Evolutionary conservation across 2,797 vertebrate genomes (phyloP).

Genomic region (Enteromius unitaeniatus): DNA sequence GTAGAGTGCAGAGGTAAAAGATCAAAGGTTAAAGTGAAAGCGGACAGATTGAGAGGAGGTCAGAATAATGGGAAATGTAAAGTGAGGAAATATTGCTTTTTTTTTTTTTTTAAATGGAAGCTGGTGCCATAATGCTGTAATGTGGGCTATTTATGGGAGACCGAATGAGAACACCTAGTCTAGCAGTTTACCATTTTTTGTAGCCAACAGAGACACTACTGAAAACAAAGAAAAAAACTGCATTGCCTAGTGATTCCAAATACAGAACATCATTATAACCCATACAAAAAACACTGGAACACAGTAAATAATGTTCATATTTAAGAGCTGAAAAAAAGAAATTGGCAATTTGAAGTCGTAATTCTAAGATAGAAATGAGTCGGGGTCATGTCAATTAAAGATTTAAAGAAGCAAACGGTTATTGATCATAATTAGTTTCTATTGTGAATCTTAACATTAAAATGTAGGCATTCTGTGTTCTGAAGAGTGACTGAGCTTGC

Average conservation of each 20-base stretch:
- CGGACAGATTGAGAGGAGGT: background rate
- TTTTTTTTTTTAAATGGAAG: background rate
- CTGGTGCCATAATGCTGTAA: slow-evolving; percentile 1
- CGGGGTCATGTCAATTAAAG: background rate
- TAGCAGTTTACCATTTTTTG: slow-evolving; percentile 23
- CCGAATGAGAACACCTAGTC: slow-evolving; percentile 4
- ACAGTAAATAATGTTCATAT: background rate
- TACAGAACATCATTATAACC: background rate
- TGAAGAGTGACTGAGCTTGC: too few relatives aligned
- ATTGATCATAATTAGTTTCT: background rate
- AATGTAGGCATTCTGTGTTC: background rate
- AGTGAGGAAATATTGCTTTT: slow-evolving; percentile 10
- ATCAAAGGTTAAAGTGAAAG: slow-evolving; percentile 35
- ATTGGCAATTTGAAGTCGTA: background rate
- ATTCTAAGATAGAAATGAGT: background rate
- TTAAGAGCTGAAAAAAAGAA: background rate
- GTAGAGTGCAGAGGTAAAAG: slow-evolving; percentile 16
- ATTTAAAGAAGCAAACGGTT: background rate
- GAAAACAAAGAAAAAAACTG: background rate
- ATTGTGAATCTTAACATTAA: background rate
- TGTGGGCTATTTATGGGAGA: slow-evolving; percentile 9
- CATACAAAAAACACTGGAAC: background rate
- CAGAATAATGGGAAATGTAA: slow-evolving; percentile 4
- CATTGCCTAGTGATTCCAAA: slow-evolving; percentile 16
- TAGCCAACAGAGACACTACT: slow-evolving; percentile 10